Evolutionary conservation across 2,113 vertebrate genomes (phyloP).

Genomic region (Hippocampus abdominalis): DNA sequence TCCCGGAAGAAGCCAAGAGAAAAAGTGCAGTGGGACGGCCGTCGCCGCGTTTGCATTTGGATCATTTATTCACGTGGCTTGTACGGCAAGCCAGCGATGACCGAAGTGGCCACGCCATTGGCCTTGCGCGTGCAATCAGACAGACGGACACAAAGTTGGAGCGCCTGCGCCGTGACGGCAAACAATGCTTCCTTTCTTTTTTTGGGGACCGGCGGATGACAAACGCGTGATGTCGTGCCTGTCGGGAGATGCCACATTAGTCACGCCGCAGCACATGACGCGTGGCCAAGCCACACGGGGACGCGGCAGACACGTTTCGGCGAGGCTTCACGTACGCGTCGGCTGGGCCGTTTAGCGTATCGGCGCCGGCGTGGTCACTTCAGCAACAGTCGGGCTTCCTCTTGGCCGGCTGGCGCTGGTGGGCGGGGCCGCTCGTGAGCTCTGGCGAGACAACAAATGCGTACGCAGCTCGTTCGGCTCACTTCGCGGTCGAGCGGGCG

Average conservation of each 20-base stretch:
- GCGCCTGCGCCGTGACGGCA: too few species aligned
- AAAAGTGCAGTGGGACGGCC: too few species aligned
- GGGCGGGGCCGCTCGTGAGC: conserved; percentile 75
- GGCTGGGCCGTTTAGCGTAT: too few species aligned
- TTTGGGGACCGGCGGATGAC: neutral
- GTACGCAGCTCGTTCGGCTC: neutral
- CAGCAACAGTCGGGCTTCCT: conserved; percentile 83
- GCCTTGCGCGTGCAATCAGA: too few species aligned
- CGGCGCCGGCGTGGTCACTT: too few species aligned
- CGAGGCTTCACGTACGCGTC: neutral
- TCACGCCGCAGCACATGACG: neutral
- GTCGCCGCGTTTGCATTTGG: too few species aligned
- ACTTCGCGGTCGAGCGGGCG: too few species aligned
- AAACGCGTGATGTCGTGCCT: neutral
- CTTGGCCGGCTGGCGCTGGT: conserved; percentile 64
- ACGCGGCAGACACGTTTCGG: neutral
- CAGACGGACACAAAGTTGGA: too few species aligned
- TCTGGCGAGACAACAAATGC: conserved; percentile 56
- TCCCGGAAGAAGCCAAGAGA: too few species aligned
- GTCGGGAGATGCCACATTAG: neutral
- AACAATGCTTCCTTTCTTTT: neutral
- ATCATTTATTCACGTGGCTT: too few species aligned
- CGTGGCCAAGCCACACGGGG: neutral
- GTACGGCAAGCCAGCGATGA: neutral
- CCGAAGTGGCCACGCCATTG: too few species aligned